A percentile compares a stretch with the other conserved stretches of the same genome.
phyloP scores from a whole-genome alignment of 2,797 vertebrate species.

The Knipowitschia caucasica region DNA sequence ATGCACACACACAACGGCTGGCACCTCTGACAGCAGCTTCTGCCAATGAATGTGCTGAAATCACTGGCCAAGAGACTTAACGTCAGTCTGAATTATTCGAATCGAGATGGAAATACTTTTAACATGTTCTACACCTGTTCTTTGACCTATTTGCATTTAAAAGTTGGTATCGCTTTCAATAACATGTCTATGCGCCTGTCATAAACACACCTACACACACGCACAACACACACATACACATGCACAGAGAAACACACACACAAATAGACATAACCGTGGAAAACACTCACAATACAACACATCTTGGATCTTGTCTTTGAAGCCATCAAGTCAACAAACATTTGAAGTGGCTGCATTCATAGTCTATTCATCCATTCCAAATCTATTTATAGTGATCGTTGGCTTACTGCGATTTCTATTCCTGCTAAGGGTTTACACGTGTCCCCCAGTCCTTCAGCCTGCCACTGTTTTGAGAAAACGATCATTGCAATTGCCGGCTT shows the following conservation, averaged over 20 bases:
- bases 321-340: slow-evolving; percentile 18
- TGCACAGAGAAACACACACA: too few relatives aligned
- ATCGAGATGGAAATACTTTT: slow-evolving; percentile 9
- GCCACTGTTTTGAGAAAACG: slow-evolving; percentile 10
- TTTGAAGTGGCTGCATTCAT: slow-evolving; percentile 16
- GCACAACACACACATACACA: too few relatives aligned
- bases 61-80: slow-evolving; percentile 19
- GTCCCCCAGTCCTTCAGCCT: slow-evolving; percentile 16
- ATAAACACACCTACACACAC: too few relatives aligned
- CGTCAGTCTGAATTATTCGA: slow-evolving; percentile 17
- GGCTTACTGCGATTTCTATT: slow-evolving; percentile 41
- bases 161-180: neutral
- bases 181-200: neutral
- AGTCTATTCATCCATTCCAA: slow-evolving; percentile 67
- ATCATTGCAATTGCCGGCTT: slow-evolving; percentile 17
- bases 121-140: neutral
- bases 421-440: slow-evolving; percentile 37
- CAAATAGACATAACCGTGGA: too few relatives aligned
- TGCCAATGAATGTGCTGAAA: slow-evolving; percentile 15
- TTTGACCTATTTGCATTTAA: neutral
- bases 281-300: neutral
- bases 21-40: neutral
- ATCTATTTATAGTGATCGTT: slow-evolving; percentile 51
- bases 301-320: neutral
- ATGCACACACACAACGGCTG: too few relatives aligned